These are phyloP conservation scores for Ceratotherium simum DNA, from an alignment of 2,113 vertebrate species.

Conservation along the genomic window DNA sequence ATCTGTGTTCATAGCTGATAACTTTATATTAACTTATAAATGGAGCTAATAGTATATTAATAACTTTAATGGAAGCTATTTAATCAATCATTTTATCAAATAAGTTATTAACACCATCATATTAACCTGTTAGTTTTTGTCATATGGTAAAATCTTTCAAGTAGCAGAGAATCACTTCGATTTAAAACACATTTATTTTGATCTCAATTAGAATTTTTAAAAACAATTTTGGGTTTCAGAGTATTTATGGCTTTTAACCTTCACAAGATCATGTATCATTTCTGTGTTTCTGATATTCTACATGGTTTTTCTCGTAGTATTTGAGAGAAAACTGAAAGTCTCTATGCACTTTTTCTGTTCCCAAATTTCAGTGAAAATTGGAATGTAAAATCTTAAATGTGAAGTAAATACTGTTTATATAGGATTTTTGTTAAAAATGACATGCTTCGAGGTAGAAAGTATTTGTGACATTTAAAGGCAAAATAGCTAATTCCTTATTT, in stretches of 20 bases:
- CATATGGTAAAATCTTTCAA: neutral
- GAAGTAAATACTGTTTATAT: neutral
- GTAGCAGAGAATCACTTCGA: neutral
- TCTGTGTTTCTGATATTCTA: neutral
- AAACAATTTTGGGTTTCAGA: constrained; percentile 16
- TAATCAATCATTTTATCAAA: neutral
- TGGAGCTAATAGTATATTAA: neutral
- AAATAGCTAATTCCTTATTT: neutral
- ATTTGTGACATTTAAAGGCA: neutral
- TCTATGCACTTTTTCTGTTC: neutral
- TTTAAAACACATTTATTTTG: constrained; percentile 2
- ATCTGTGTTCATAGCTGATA: neutral
- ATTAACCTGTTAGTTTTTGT: neutral
- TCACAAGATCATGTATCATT: neutral
- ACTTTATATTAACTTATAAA: neutral
- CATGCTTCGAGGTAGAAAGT: neutral
- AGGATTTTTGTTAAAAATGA: neutral
- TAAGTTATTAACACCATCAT: neutral
- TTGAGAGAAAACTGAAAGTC: neutral
- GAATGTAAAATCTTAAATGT: neutral
- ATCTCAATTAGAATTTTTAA: neutral
- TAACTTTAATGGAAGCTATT: neutral
- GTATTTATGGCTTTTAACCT: neutral
- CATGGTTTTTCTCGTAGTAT: neutral
- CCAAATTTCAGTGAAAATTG: neutral